A percentile compares a stretch with the other conserved stretches of the same genome.
Conservation (phyloP, 2,797 vertebrate species). For the Cynopterus sphinx region DNA sequence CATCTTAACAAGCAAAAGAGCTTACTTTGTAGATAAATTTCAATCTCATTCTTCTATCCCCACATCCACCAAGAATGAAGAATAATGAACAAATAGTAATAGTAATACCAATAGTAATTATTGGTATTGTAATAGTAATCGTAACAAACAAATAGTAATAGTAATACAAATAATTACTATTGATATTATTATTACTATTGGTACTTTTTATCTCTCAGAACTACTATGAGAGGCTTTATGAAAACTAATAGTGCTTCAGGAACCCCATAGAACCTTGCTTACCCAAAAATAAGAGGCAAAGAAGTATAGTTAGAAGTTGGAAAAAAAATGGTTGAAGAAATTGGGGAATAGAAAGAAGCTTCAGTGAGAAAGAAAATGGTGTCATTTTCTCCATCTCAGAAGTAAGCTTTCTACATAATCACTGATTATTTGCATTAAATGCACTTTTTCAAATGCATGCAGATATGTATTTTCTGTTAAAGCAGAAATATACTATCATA, state of each 20-base stretch:
- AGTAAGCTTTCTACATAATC: background rate
- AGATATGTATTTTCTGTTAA: background rate
- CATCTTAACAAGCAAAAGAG: background rate
- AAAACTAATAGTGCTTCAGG: background rate
- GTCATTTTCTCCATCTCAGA: background rate
- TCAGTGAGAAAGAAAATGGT: background rate
- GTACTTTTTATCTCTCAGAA: background rate
- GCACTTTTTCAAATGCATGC: background rate
- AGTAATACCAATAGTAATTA: background rate
- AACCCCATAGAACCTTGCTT: background rate
- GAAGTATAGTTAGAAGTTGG: background rate
- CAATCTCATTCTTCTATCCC: accelerated
- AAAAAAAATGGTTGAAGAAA: background rate
- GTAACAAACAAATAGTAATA: background rate
- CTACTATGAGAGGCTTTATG: background rate
- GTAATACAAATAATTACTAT: background rate
- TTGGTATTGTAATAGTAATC: too few species aligned
- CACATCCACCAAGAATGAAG: background rate
- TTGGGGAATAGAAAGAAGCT: background rate
- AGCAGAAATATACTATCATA: background rate
- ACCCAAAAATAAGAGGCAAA: background rate
- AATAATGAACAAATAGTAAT: background rate
- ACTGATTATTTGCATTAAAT: background rate
- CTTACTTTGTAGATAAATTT: background rate
- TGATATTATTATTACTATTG: background rate